These are phyloP conservation scores for Tyria jacobaeae DNA, from an alignment of 2,888 invertebrate genomes.

Conservation along the genomic window DNA sequence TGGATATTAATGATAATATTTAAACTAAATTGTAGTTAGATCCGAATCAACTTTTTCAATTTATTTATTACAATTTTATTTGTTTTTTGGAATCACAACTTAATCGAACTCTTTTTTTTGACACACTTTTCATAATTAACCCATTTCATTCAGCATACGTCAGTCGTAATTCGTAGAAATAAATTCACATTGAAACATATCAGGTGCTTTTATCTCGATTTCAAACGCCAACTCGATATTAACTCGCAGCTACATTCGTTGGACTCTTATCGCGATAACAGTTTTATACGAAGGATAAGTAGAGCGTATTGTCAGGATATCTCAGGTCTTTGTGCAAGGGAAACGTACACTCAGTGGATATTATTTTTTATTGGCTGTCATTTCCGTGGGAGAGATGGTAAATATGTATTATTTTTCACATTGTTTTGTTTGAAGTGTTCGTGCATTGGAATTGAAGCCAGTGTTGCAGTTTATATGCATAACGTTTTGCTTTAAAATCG, in stretches of 20 bases:
- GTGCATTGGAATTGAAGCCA: neutral
- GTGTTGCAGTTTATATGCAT: neutral
- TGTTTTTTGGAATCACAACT: no score
- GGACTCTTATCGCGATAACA: conserved; percentile 60
- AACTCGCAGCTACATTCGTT: conserved; percentile 47
- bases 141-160: neutral
- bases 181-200: neutral
- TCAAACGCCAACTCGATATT: conserved; percentile 44
- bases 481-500: neutral
- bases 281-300: conserved; percentile 64
- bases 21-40: no score
- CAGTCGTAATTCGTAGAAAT: neutral
- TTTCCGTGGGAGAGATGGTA: conserved; percentile 65
- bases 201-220: conserved; percentile 41
- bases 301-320: conserved; percentile 71
- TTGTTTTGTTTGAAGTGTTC: conserved; percentile 13
- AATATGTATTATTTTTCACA: conserved; percentile 50
- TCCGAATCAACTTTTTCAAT: no score
- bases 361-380: conserved; percentile 27
- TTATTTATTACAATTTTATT: no score
- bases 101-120: no score
- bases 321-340: conserved; percentile 31
- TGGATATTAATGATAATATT: no score
- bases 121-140: neutral
- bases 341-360: conserved; percentile 30